Percentiles rank a stretch among this genome's conserved stretches.
phyloP scores from a whole-genome alignment of 2,113 vertebrate genomes.

The Gulo gulo region DNA sequence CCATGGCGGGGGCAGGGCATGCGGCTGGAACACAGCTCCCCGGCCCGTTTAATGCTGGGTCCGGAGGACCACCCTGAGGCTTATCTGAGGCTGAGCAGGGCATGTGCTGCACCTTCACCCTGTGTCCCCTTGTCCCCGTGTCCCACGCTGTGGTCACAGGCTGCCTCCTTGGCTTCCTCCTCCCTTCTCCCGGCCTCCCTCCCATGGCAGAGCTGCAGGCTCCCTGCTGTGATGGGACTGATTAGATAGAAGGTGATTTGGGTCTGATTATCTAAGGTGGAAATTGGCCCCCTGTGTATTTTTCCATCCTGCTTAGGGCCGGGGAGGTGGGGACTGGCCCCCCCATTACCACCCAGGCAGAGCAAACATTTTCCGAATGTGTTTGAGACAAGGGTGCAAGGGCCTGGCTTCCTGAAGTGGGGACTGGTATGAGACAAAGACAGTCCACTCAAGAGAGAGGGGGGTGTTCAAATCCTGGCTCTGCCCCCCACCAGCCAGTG shows the following conservation, averaged over 20 bases:
- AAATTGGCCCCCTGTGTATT: constrained; percentile 58
- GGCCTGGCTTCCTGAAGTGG: neutral
- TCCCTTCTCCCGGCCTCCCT: neutral
- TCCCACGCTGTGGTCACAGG: neutral
- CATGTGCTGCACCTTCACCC: neutral
- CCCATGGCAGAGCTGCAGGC: neutral
- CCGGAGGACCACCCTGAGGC: neutral
- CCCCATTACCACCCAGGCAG: neutral
- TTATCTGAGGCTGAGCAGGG: neutral
- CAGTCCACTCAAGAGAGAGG: accelerated
- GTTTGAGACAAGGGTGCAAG: neutral
- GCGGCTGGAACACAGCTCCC: no score
- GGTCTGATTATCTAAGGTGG: constrained; percentile 62
- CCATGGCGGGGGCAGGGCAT: accelerated
- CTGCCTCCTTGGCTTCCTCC: neutral
- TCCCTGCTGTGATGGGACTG: neutral
- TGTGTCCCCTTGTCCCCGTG: accelerated
- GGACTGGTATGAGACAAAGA: neutral
- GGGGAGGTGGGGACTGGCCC: neutral
- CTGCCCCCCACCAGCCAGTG: neutral
- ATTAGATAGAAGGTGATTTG: constrained; percentile 54
- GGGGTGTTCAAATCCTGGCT: neutral
- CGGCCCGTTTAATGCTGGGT: no score
- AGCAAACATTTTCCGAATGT: neutral
- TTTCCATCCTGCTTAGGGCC: constrained; percentile 46